Evolutionary conservation across 2,113 vertebrate genomes (phyloP), one percentile per base, ranked within the genome.

Genomic region (Mus musculus): DNA sequence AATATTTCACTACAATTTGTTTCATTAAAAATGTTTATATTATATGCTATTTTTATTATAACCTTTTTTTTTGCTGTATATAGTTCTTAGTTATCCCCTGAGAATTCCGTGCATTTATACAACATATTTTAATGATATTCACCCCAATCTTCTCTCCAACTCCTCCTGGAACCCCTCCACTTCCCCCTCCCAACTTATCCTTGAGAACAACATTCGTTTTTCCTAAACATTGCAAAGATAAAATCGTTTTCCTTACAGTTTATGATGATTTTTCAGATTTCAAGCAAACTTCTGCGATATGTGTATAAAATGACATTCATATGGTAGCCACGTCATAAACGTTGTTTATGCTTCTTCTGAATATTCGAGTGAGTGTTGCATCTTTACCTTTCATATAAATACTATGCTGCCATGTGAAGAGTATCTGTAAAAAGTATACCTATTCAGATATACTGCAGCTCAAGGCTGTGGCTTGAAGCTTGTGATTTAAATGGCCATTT

Each of bases 361-460:
- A 97, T 78, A 88, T 42, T 97, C 96, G 96, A 96, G 97, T 72
- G 95, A 97, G 96, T 52, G 84, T 88, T 92, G 56, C 56, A 85
- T 95, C 93, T 96, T 96, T 69, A 89, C 13, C 67, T 39, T 92
- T 92, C 65, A 77, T 65, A 73, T 42, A 93, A 85, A 52, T 56
- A 39, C 26, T 95, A 94, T 95, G 95, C 24, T 94, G 52, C 63
- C 96, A 73, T 54, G 82, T 96, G 65, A 95, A 89, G 95, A 94
- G 12, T 93, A 81, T 78, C 87, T 97, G 95, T 92, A 65, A 84
- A 97, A 97, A 98, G 97, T 89, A 98, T 95, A 97, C 69, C 85
- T 95, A 84, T 88, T 95, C 72, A 97, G 22, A 56, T 0, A 49
- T 46, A 82, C 33, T 85, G 10, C n/a, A 72, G 42, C 94, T 85